These are phyloP conservation scores for Leptinotarsa texana DNA, from an alignment of 1,140 invertebrate genomes.

Conservation along the genomic window DNA sequence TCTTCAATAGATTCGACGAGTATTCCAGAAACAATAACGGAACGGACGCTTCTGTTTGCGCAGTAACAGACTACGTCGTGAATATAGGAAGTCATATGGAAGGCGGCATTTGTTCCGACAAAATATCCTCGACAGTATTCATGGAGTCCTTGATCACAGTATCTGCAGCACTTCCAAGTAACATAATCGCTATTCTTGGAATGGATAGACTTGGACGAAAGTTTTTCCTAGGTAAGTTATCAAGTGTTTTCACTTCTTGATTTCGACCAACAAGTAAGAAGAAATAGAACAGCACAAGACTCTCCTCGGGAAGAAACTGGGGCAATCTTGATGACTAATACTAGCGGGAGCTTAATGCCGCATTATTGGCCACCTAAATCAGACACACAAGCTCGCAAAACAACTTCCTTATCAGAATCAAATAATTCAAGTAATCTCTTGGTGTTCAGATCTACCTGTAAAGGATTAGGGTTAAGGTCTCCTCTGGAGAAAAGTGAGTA, in stretches of 20 bases:
- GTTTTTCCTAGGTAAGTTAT: conserved; percentile 75
- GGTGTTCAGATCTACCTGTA: too few species aligned
- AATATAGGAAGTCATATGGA: conserved; percentile 64
- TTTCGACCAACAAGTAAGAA: not conserved
- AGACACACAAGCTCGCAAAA: too few species aligned
- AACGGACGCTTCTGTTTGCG: conserved; percentile 71
- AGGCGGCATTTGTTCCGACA: conserved; percentile 67
- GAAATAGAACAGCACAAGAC: too few species aligned
- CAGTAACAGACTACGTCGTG: conserved; percentile 77
- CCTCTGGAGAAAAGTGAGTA: too few species aligned
- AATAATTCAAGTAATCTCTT: too few species aligned
- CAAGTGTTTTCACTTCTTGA: not conserved
- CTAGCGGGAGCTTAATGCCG: too few species aligned
- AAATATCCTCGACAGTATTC: conserved; percentile 77
- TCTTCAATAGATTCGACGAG: conserved; percentile 84
- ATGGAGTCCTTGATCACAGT: conserved; percentile 85
- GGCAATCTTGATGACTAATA: too few species aligned
- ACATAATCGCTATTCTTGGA: conserved; percentile 75
- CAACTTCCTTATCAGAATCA: too few species aligned
- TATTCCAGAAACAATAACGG: conserved; percentile 61
- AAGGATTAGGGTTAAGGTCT: too few species aligned
- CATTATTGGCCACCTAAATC: too few species aligned
- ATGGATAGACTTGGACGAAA: conserved; percentile 83
- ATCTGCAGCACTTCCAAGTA: conserved; percentile 80
- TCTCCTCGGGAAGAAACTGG: too few species aligned